phyloP scores from a whole-genome alignment of 2,113 vertebrate genomes.

The Podilymbus podiceps region DNA sequence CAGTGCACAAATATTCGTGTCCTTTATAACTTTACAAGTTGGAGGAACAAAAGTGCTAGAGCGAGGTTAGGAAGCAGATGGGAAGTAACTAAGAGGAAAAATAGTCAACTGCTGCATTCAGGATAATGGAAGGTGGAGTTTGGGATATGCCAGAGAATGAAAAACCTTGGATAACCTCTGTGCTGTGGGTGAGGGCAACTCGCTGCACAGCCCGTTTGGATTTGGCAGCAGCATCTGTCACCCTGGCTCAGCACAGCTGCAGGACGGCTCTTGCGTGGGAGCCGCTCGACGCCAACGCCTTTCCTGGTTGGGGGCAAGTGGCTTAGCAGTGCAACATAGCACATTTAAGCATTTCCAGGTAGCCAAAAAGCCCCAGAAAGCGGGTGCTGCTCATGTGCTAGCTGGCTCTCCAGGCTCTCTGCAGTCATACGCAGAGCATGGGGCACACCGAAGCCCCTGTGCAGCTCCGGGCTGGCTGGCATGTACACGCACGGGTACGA shows the following conservation, averaged over 20 bases:
- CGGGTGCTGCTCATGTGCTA: background rate
- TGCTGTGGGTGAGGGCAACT: background rate
- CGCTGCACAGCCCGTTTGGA: background rate
- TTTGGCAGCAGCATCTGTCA: background rate
- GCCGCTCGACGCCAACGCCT: background rate
- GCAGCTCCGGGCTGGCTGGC: background rate
- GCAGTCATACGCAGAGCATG: background rate
- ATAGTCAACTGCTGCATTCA: background rate
- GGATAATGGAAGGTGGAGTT: slow-evolving; percentile 5
- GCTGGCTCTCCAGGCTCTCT: background rate
- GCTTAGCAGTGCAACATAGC: background rate
- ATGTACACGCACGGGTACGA: fast-evolving
- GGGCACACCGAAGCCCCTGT: background rate
- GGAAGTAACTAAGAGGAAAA: slow-evolving; percentile 12
- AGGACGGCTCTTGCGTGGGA: background rate
- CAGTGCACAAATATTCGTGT: background rate
- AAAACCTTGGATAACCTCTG: slow-evolving; percentile 11
- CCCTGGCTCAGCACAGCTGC: background rate
- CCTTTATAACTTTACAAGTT: background rate
- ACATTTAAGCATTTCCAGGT: background rate
- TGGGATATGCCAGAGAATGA: background rate
- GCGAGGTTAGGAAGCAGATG: background rate
- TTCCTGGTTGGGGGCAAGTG: fast-evolving
- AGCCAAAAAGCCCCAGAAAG: background rate
- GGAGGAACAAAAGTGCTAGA: background rate